Base-by-base conservation (phyloP, 2,888 invertebrate species). In the Masnerella sp. region DNA sequence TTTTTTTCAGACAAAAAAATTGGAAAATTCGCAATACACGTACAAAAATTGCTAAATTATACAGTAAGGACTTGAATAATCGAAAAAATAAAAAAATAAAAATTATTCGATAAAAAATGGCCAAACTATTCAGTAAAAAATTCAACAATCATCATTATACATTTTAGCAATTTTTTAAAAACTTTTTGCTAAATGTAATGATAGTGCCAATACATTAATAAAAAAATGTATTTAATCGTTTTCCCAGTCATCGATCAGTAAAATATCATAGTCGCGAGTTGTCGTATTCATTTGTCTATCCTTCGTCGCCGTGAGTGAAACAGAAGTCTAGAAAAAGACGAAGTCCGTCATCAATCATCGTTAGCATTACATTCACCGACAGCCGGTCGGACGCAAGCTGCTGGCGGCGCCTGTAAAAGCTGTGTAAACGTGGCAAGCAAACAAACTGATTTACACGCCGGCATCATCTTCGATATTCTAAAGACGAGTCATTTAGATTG, bases 281-380 rank as follows among this genome's bases (percentile, higher is more conserved):
- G 59, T 51, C 64, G 45, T 71, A 75, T 73, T 65, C 73, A 70
- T 75, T 75, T 70, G 70, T 75, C 65, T 70, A 67, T 73, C 62
- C 68, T 68, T 51, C 62, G 62, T 67, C 61, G 32, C 49, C 25
- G 47, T 32, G 36, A 52, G 71, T 70, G 65, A 76, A 67, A 62
- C 58, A 45, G 56, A 75, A 62, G 40, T 45, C 28, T 28, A 47
- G 59, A 75, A 68, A 74, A 65, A 68, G 61, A 74, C 49, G 30
- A 36, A 47, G 56, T 34, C 40, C 77, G 61, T 77, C 80, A 82
- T 83, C 79, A 77, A 79, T 84, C 84, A 84, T 84, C 82, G 79
- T 84, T 84, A 83, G 80, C 68, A 80, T 81, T 83, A 79, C 80
- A 81, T 82, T 81, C 81, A 79, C 74, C 78, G 78, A 81, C 78